A percentile compares a stretch with the other conserved stretches of the same genome.
Conservation (phyloP, 2,888 invertebrate genomes). For the Arenicola marina region DNA sequence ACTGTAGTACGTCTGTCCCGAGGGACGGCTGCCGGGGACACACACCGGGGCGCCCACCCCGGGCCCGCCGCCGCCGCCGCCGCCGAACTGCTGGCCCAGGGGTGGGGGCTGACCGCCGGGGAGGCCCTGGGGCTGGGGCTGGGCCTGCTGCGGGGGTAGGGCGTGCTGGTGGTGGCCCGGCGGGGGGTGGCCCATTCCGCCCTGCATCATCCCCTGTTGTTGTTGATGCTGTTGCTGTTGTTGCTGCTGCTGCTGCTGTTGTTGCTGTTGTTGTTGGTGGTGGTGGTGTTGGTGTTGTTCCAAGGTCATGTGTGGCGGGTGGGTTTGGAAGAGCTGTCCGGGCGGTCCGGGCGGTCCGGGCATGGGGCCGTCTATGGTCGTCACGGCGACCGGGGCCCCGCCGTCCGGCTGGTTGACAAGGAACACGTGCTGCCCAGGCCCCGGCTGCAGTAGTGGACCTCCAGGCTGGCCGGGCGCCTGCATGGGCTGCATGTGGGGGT, state of each 20-base stretch:
- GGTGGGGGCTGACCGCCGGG: background rate
- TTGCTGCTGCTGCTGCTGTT: constrained; percentile 9
- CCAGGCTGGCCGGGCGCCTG: no score
- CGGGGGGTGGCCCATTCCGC: no score
- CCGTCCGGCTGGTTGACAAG: no score
- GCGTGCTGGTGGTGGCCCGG: background rate
- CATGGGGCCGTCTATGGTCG: no score
- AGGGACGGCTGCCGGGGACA: background rate
- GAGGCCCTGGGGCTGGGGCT: background rate
- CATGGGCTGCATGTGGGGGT: no score
- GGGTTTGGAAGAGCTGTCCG: no score
- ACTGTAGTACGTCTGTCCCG: constrained; percentile 10
- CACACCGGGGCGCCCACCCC: background rate
- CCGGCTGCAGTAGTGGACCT: no score
- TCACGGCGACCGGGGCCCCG: no score
- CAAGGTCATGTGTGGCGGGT: no score
- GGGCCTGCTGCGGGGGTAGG: background rate
- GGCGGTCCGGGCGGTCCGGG: no score
- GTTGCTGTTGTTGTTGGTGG: constrained; percentile 7
- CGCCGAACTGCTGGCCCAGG: background rate
- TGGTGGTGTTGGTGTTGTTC: background rate
- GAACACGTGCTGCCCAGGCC: no score
- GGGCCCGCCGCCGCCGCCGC: background rate
- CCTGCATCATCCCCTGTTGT: no score
- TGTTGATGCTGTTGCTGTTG: constrained; percentile 4